Percentiles rank a stretch among this genome's conserved stretches.
Conservation (phyloP, 2,113 vertebrate species). For the Elaphurus davidianus region DNA sequence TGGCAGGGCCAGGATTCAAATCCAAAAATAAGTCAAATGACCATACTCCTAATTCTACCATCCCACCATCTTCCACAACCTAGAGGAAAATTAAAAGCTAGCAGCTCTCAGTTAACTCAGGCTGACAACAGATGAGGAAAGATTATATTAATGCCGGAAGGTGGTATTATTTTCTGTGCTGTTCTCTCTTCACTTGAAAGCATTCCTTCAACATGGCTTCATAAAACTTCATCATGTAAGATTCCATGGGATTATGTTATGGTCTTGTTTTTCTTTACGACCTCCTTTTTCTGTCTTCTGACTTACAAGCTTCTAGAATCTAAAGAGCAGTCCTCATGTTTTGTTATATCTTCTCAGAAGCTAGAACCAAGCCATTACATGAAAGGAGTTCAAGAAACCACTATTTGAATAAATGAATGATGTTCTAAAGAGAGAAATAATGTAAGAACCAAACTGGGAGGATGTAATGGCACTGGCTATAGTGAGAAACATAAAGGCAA, state of each 20-base stretch:
- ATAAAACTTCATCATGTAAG: not conserved
- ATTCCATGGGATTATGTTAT: not conserved
- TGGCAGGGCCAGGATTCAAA: not conserved
- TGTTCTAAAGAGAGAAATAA: constrained; percentile 32
- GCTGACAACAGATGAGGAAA: not conserved
- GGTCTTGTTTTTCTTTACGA: not conserved
- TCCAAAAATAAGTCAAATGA: not conserved
- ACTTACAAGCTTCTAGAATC: not conserved
- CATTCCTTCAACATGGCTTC: not conserved
- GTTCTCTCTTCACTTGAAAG: not conserved
- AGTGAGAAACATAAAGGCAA: constrained; percentile 63
- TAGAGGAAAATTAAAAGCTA: not conserved
- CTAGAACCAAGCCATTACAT: not conserved
- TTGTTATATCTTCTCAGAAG: not conserved
- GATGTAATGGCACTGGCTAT: constrained; percentile 19
- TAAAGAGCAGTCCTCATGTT: not conserved
- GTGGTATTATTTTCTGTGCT: not conserved
- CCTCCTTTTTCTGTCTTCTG: not conserved
- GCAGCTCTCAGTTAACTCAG: not conserved
- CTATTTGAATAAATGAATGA: constrained; percentile 17
- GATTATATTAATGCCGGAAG: not conserved
- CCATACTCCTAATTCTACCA: not conserved
- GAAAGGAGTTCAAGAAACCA: constrained; percentile 12
- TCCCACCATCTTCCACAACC: not conserved
- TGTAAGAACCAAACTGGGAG: constrained; percentile 7